Evolutionary conservation across 2,113 vertebrate species (phyloP), one percentile per base, ranked within the genome.

Genomic region (Lophotis ruficrista): DNA sequence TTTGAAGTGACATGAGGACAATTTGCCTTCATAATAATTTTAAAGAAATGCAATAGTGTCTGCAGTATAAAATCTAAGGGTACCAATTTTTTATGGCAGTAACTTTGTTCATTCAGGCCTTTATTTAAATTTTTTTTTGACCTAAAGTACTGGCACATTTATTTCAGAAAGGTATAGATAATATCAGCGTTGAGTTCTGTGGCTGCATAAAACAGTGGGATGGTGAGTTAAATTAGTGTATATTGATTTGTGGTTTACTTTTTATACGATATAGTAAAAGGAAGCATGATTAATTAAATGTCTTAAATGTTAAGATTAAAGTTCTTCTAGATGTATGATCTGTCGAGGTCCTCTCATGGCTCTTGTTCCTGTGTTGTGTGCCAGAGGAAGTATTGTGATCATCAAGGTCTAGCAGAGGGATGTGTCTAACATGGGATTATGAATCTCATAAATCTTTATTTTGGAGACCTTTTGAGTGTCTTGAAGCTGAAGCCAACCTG

Each of bases 161-260:
- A 41, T 92, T 93, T 91, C 53, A 43, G 81, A 92, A 94, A 79
- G 37, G 21, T 77, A 45, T 65, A 79, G 83, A 84, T 91, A 75
- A 84, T 82, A 31, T 92, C 64, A 89, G 57, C 0, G 10, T 82
- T 90, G 92, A 90, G 45, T 87, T 95, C 72, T 94, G 83, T 90
- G 83, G 70, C 73, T 85, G 25, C 68, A 41, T 89, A 71, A 95
- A 96, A 82, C 83, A 93, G 94, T 90, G 60, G 56, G 83, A 93
- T 64, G 71, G 86, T 48, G 64, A 91, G 54, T 94, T 79, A 64
- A 87, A 64, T 71, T 78, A 4, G 0, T 13, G 35, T 81, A 25
- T 68, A 64, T 64, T 90, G 77, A 79, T 90, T 96, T 94, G 90
- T 90, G 92, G 72, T 33, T 90, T 85, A 56, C n/a, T 93, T 92